Base-by-base conservation (phyloP, 1,140 invertebrate genomes). In the Mercenaria mercenaria region DNA sequence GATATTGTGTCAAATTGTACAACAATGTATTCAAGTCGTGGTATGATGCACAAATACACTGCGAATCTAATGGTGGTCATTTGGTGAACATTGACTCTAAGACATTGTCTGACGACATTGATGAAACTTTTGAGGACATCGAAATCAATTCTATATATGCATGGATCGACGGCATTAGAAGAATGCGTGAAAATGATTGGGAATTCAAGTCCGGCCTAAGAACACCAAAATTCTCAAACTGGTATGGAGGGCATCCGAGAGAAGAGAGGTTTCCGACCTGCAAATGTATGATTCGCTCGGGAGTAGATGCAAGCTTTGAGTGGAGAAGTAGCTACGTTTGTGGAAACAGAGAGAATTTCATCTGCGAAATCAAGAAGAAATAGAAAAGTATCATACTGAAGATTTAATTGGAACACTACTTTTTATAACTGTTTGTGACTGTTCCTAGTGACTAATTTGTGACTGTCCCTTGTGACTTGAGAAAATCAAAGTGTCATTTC, bases 21-120 rank as follows among this genome's bases (percentile, higher is more conserved):
- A 56, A 79, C 23, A 23, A 37, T 29, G 32, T 50, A 0, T 47
- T 50, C 34, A 37, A 52, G 34, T 79, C 76, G 37, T 79, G 76
- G 76, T 79, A 79, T 39, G 76, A 79, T 18, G 76, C 76, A 23
- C 76, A 79, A 23, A 79, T 79, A 32, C 15, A 79, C 32, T 79
- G 76, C 20, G 32, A 50, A 50, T 23, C 43, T 8, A n/a, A 56
- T 18, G 47, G 47, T 10, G 76, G 76, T 34, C 29, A 37, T 23
- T 52, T 79, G 32, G 29, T 79, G 0, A 79, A 79, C 47, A 79
- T 79, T 6, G 76, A 79, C 18, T 59, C 34, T 18, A 18, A 79
- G 20, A 34, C 13, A 29, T 11, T 52, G 4, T 79, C 43, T 1
- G 29, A 56, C 13, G 76, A 79, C 18, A 32, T 79, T 6, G 43